phyloP scores from a whole-genome alignment of 2,888 invertebrate genomes.

The Blomia tropicalis region DNA sequence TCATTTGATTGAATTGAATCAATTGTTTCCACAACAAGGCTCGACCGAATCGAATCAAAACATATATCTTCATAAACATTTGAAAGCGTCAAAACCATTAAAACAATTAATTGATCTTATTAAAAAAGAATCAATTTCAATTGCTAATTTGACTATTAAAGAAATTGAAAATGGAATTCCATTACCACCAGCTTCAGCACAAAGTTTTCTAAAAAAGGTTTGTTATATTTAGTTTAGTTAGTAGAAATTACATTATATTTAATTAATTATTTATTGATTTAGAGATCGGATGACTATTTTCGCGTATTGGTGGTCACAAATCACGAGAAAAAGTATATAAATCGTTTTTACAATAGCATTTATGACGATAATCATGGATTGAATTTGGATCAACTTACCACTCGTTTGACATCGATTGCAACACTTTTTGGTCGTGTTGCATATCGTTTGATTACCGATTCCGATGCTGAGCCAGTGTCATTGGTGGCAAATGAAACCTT shows the following conservation, averaged over 20 bases:
- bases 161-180: conserved; percentile 28
- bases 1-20: conserved; percentile 31
- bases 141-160: conserved; percentile 7
- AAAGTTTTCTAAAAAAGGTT: conserved; percentile 53
- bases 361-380: conserved; percentile 27
- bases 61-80: conserved; percentile 28
- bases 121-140: conserved; percentile 22
- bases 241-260: too few species aligned
- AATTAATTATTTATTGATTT: not conserved
- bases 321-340: conserved; percentile 44
- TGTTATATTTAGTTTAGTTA: conserved; percentile 33
- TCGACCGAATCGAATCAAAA: too few species aligned
- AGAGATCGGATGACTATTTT: conserved; percentile 40
- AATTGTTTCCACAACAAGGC: conserved; percentile 30
- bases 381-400: not conserved
- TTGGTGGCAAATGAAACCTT: conserved; percentile 37
- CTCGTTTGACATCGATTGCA: conserved; percentile 47
- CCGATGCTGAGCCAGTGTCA: conserved; percentile 35
- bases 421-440: conserved; percentile 49
- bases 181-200: conserved; percentile 67
- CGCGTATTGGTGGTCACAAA: conserved; percentile 47
- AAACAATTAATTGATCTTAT: conserved; percentile 26
- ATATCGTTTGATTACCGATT: conserved; percentile 44
- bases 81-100: conserved; percentile 22
- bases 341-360: conserved; percentile 38